Percentiles rank a stretch among this genome's conserved stretches.
Conservation (phyloP, 2,113 vertebrate species). For the Hemibagrus wyckioides region DNA sequence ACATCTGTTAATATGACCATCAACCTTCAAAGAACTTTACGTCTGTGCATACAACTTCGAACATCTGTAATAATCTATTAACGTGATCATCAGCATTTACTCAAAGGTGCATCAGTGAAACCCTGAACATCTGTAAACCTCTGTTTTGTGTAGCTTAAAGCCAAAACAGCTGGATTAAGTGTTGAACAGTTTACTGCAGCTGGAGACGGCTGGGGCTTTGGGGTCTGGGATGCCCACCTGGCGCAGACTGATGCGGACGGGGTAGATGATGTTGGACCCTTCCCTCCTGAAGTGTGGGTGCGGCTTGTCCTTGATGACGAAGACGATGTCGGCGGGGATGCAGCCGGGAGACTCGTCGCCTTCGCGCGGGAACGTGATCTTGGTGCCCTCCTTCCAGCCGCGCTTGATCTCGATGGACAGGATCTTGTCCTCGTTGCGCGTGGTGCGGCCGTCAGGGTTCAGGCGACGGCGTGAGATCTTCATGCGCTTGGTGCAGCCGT, state of each 20-base stretch:
- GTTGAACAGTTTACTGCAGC: not conserved
- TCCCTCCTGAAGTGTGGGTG: conserved; percentile 94
- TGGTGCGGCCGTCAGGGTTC: conserved; percentile 90
- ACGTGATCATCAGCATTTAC: not conserved
- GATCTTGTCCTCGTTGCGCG: conserved; percentile 94
- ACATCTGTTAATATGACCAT: not conserved
- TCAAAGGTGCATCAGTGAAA: not conserved
- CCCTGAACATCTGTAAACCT: conserved; percentile 12
- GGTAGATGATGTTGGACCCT: conserved; percentile 93
- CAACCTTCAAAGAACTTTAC: too few species aligned
- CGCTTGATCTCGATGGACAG: conserved; percentile 96
- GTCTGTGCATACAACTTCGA: not conserved
- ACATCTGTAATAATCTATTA: not conserved
- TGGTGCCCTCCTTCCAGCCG: conserved; percentile 98
- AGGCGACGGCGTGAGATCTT: conserved; percentile 94
- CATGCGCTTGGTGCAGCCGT: conserved; percentile 94
- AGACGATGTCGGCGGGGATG: conserved; percentile 96
- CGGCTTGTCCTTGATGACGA: conserved; percentile 97
- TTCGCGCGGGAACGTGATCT: conserved; percentile 97
- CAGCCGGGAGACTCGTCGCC: conserved; percentile 89
- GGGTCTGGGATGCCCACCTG: conserved; percentile 80
- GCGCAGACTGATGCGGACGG: conserved; percentile 87
- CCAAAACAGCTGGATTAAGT: not conserved
- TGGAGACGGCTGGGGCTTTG: too few species aligned
- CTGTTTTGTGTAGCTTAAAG: not conserved